phyloP scores from a whole-genome alignment of 1,140 invertebrate species.

The Panagrolaimus sp. region DNA sequence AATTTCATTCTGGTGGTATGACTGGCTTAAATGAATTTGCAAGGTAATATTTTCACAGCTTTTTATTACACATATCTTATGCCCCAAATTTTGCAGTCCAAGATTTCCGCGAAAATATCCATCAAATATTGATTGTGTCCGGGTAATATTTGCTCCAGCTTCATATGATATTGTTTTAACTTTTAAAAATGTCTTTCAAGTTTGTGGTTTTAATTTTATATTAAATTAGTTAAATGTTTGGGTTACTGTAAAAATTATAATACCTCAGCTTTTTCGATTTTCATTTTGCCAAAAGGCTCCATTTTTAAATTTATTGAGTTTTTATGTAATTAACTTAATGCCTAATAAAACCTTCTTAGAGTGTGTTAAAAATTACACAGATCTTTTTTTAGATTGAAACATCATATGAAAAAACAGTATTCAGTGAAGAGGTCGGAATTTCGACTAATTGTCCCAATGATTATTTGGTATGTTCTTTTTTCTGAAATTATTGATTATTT shows the following conservation, averaged over 20 bases:
- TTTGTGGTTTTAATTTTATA: neutral
- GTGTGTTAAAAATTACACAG: neutral
- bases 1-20: slow-evolving; percentile 26
- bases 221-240: too few relatives aligned
- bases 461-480: slow-evolving; percentile 30
- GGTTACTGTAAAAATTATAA: too few relatives aligned
- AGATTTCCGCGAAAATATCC: slow-evolving; percentile 35
- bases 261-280: too few relatives aligned
- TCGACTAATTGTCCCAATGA: slow-evolving; percentile 37
- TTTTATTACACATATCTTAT: too few relatives aligned
- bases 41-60: too few relatives aligned
- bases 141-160: slow-evolving; percentile 30
- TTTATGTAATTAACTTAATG: too few relatives aligned
- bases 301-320: too few relatives aligned
- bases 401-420: slow-evolving; percentile 31
- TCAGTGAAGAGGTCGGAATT: neutral
- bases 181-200: slow-evolving; percentile 36
- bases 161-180: slow-evolving; percentile 35
- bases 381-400: slow-evolving; percentile 31
- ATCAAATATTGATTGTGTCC: slow-evolving; percentile 29
- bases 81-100: slow-evolving; percentile 3
- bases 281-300: neutral
- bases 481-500: too few relatives aligned
- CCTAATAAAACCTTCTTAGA: neutral
- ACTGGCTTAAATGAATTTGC: slow-evolving; percentile 34